These are phyloP conservation scores for Reticulitermes lucifugus DNA, from an alignment of 2,888 invertebrate genomes.

Conservation along the genomic window DNA sequence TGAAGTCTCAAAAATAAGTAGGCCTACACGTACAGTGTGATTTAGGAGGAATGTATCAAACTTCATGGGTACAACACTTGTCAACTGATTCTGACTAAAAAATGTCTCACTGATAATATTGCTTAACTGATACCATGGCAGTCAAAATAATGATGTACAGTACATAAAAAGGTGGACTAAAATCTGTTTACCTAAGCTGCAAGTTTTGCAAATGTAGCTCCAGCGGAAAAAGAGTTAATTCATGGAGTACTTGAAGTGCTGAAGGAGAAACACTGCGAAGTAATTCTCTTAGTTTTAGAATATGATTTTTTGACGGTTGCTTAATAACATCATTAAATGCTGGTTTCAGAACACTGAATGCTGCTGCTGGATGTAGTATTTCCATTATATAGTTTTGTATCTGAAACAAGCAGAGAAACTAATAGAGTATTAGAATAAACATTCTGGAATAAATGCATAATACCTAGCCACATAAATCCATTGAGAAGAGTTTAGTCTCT, in stretches of 20 bases:
- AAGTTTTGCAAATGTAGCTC: slow-evolving; percentile 59
- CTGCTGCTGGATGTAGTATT: slow-evolving; percentile 22
- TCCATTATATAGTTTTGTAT: slow-evolving; percentile 4
- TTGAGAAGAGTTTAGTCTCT: too few species aligned
- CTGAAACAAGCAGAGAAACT: neutral
- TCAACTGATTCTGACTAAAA: too few species aligned
- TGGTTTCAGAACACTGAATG: slow-evolving; percentile 64
- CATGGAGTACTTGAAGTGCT: slow-evolving; percentile 66
- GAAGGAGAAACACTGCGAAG: slow-evolving; percentile 63
- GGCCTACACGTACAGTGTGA: too few species aligned
- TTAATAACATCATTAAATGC: slow-evolving; percentile 68
- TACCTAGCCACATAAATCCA: too few species aligned
- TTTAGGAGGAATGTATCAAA: too few species aligned
- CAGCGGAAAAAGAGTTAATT: slow-evolving; percentile 69
- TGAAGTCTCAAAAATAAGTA: too few species aligned
- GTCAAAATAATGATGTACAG: too few species aligned
- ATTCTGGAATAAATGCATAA: neutral
- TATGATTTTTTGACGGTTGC: slow-evolving; percentile 63
- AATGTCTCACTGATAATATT: too few species aligned
- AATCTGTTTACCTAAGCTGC: slow-evolving; percentile 57
- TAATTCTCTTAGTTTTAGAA: slow-evolving; percentile 60
- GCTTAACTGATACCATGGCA: too few species aligned
- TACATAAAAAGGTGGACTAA: neutral
- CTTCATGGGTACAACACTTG: too few species aligned
- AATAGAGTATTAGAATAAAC: neutral